Evolutionary conservation across 2,113 vertebrate species (phyloP), one percentile per base, ranked within the genome.

Genomic region (Embiotoca jacksoni): DNA sequence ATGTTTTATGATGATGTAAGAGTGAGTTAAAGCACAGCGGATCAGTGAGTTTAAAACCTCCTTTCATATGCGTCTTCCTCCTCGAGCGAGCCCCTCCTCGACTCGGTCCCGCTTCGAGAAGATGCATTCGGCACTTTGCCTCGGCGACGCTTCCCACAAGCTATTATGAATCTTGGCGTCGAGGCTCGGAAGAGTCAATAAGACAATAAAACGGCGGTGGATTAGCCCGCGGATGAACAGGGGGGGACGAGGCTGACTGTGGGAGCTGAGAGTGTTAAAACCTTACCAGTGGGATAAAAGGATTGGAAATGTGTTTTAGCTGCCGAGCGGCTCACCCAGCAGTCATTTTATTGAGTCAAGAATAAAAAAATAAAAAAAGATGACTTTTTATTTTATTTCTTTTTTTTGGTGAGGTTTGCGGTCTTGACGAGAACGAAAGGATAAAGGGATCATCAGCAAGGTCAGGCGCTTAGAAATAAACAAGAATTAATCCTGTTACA

Each of bases 1-100:
- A 90, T 91, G 89, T 82, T 92, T 93, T 89, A 91, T 81, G 89
- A 88, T 92, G 85, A 92, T 91, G 86, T 81, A 84, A 88, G 84
- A 92, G 80, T 82, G 89, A 89, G 85, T 90, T 91, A 87, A 89
- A 80, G 67, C 75, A 71, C 49, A 46, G 57, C 56, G 65, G 86
- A 91, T 89, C 80, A 79, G 83, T 88, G 85, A 77, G 23, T 89
- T 88, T 88, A 90, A 90, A 89, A 50, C 70, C 72, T 68, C 23
- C 81, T 85, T 56, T 85, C 81, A 86, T 85, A 72, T 61, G 83
- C 62, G 60, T 68, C 77, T 70, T 82, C 75, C 76, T 72, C 23
- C 62, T 31, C 5, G 2, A 71, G 37, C 8, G 3, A 54, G 37
- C 10, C 65, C 56, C 50, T 37, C 63, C 63, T 41, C 23, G 3